These are phyloP conservation scores for Larimichthys crocea DNA, from an alignment of 2,113 vertebrate species.

Conservation along the genomic window DNA sequence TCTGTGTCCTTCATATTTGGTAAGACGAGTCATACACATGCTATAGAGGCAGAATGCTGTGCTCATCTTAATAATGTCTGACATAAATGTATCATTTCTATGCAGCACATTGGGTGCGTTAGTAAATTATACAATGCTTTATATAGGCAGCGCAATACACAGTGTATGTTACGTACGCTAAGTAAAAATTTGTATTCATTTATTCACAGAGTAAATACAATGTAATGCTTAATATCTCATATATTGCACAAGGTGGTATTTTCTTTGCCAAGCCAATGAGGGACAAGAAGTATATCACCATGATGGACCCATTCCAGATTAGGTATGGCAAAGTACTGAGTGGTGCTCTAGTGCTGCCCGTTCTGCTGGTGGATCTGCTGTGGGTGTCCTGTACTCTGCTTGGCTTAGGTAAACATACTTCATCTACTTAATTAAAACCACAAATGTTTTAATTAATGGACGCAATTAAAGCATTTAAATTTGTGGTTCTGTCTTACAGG, in stretches of 20 bases:
- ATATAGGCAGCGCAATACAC: no score
- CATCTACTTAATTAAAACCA: background rate
- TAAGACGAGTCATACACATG: conserved; percentile 54
- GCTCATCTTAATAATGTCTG: background rate
- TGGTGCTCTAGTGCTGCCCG: conserved; percentile 81
- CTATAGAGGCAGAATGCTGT: no score
- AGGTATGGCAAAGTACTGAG: conserved; percentile 80
- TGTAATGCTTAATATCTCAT: background rate
- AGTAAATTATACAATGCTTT: no score
- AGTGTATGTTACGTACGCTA: background rate
- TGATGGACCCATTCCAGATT: conserved; percentile 88
- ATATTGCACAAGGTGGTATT: conserved; percentile 73
- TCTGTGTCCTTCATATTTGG: conserved; percentile 83
- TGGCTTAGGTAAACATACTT: conserved; percentile 78
- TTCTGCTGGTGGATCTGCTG: conserved; percentile 82
- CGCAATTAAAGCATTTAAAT: background rate
- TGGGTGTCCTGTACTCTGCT: conserved; percentile 87
- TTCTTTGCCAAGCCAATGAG: conserved; percentile 88
- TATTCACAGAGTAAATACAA: background rate
- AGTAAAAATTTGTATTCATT: background rate
- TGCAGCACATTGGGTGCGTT: no score
- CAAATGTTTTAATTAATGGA: background rate
- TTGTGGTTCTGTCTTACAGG: conserved; percentile 47
- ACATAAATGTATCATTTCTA: background rate
- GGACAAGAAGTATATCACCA: conserved; percentile 82